These are phyloP conservation scores for Oasisia sp. DNA, from an alignment of 2,888 invertebrate species.

Conservation along the genomic window DNA sequence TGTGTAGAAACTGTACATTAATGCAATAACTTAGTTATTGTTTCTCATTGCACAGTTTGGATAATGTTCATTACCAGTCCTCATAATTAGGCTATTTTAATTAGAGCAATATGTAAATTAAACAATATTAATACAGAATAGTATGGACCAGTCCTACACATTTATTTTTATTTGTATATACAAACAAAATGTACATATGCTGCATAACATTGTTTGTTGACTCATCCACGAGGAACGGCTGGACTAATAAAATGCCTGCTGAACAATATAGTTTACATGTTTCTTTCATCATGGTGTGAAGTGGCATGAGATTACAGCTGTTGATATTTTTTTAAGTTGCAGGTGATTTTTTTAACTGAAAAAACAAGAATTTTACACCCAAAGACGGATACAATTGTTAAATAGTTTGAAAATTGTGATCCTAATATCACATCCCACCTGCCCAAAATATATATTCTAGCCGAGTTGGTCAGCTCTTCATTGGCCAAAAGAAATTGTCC, in stretches of 20 bases:
- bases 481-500: too few relatives aligned
- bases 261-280: neutral
- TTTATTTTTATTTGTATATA: neutral
- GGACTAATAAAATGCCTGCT: neutral
- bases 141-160: neutral
- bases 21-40: neutral
- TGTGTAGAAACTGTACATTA: neutral
- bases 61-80: neutral
- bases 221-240: neutral
- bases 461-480: too few relatives aligned
- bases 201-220: neutral
- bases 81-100: neutral
- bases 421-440: too few relatives aligned
- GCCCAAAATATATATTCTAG: too few relatives aligned
- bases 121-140: too few relatives aligned
- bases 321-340: neutral
- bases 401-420: too few relatives aligned
- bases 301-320: neutral
- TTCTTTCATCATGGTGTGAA: neutral
- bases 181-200: constrained; percentile 5
- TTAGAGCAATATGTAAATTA: neutral
- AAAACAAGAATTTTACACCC: too few relatives aligned
- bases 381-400: too few relatives aligned
- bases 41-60: neutral
- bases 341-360: neutral